Evolutionary conservation across 2,888 invertebrate species (phyloP).

Genomic region (Eupithecia dodoneata): DNA sequence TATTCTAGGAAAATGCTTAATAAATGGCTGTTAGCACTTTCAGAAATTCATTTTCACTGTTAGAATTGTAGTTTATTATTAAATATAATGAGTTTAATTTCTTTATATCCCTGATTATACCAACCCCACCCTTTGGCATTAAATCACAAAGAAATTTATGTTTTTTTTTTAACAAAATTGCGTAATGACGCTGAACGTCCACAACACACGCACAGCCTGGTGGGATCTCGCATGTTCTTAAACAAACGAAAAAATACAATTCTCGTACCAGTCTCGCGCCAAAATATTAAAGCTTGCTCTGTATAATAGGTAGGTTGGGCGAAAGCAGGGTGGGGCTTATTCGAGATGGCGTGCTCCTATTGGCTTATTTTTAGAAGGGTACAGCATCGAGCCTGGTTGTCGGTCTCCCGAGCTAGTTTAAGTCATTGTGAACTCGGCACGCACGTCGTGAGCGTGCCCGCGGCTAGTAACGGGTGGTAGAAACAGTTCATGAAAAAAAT

Average conservation of each 20-base stretch:
- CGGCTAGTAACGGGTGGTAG: constrained; percentile 52
- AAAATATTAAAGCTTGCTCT: constrained; percentile 71
- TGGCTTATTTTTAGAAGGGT: constrained; percentile 62
- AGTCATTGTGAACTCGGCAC: constrained; percentile 63
- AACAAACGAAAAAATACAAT: constrained; percentile 65
- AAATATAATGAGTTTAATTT: neutral
- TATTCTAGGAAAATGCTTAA: too few species aligned
- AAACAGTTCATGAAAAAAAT: constrained; percentile 72
- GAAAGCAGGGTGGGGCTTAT: constrained; percentile 65
- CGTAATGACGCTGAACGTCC: constrained; percentile 37
- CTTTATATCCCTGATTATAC: neutral
- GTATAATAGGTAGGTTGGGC: constrained; percentile 76
- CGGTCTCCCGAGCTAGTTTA: constrained; percentile 44
- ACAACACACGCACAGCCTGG: constrained; percentile 30
- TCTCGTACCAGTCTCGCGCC: constrained; percentile 66
- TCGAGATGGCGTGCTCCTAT: constrained; percentile 49
- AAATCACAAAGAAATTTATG: too few species aligned
- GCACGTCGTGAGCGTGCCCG: constrained; percentile 53
- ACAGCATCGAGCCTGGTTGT: constrained; percentile 47
- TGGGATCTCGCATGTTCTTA: constrained; percentile 47
- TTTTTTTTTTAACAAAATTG: neutral
- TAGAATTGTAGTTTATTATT: too few species aligned
- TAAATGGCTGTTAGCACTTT: too few species aligned
- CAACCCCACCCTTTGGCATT: too few species aligned
- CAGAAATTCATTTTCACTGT: too few species aligned